Evolutionary conservation across 2,797 vertebrate genomes (phyloP).

Genomic region (Sebastolobus altivelis): DNA sequence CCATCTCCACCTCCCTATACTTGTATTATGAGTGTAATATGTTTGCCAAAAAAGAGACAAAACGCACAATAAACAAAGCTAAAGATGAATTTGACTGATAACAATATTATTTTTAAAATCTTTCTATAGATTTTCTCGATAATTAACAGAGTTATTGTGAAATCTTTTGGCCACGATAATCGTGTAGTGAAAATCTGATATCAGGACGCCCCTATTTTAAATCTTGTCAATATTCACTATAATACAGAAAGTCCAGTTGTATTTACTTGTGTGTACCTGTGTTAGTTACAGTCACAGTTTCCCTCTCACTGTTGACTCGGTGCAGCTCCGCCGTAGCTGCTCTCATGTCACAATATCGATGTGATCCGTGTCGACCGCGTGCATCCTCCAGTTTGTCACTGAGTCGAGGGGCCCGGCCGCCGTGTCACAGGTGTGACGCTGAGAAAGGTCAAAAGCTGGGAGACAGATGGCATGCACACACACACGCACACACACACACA

Average conservation of each 20-base stretch:
- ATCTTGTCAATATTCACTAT: not conserved
- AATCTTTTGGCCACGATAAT: too few species aligned
- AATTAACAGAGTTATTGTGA: too few species aligned
- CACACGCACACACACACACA: not conserved
- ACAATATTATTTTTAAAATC: too few species aligned
- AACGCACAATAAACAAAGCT: too few species aligned
- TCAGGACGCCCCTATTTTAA: too few species aligned
- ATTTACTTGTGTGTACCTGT: not conserved
- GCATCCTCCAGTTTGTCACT: conserved; percentile 60
- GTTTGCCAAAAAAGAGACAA: too few species aligned
- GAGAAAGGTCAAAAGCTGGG: conserved; percentile 79
- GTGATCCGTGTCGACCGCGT: conserved; percentile 58
- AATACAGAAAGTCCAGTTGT: not conserved
- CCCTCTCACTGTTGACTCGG: conserved; percentile 3
- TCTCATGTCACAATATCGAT: conserved; percentile 59
- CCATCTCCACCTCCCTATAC: too few species aligned
- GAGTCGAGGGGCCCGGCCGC: conserved; percentile 63
- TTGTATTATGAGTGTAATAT: too few species aligned
- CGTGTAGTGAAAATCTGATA: too few species aligned
- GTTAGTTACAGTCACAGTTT: conserved; percentile 11
- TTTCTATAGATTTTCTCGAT: too few species aligned
- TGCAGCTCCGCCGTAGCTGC: conserved; percentile 20
- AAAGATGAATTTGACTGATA: too few species aligned
- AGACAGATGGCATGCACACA: conserved; percentile 76
- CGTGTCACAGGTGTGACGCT: conserved; percentile 77